Base-by-base conservation (phyloP, 1,140 invertebrate genomes). In the Vollenhovia emeryi region DNA sequence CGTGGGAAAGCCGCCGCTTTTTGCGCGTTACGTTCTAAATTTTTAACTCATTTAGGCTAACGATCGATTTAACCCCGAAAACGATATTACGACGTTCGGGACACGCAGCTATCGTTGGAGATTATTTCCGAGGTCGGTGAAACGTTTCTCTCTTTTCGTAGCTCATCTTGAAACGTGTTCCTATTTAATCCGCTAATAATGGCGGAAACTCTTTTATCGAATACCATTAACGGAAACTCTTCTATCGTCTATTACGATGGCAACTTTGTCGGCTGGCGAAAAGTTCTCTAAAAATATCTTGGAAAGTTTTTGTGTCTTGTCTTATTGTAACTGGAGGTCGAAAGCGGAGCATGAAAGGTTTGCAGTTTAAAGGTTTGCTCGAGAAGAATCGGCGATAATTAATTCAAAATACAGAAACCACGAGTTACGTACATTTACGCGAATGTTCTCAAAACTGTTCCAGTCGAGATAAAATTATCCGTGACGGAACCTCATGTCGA, bases 11-110 rank as follows among this genome's bases (percentile, higher is more conserved):
- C 30, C 27, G 27, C 2, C 66, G 21, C 36, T 82, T 68, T 57
- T 73, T 82, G 45, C 64, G 33, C 64, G 33, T 48, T 62, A 57
- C 45, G 76, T 68, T 40, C 30, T 40, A 69, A 69, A 80, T 80
- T 80, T 69, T 80, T 55, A n/a, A 55, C 11, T 55, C 78, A 80
- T 71, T 68, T 69, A 55, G 48, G 48, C 48, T 80, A 71, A 80
- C 36, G 45, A 71, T 18, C 64, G 24, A 27, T 69, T 80, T 69
- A 64, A 15, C 24, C 4, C 36, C 36, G 64, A 43, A 69, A 80
- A 79, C 33, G 57, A 71, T 55, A 30, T 55, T 52, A n/a, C 11
- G 15, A n/a, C 43, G 13, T 0, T n/a, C 24, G 21, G 18, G 21
- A 5, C 50, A 21, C 11, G n/a, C 11, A 30, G 6, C 9, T 52